Base-by-base conservation (phyloP, 2,888 invertebrate genomes). In the Scaptodrosophila latifasciaeformis region DNA sequence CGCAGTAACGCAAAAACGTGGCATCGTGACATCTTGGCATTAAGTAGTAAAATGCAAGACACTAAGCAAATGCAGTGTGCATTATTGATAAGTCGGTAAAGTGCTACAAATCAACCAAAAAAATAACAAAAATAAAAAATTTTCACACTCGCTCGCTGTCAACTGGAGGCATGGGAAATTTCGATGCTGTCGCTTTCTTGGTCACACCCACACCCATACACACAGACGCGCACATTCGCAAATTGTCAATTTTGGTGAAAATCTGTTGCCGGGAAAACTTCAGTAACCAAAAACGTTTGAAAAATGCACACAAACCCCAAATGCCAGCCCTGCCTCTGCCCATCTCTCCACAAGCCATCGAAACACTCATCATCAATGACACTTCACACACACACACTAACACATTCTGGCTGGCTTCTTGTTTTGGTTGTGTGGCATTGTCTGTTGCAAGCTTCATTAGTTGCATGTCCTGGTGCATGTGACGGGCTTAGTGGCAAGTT, bases 391-490 rank as follows among this genome's bases (percentile, higher is more conserved):
- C n/a, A n/a, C n/a, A n/a, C n/a, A n/a, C n/a, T n/a, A n/a, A n/a
- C n/a, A n/a, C n/a, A n/a, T 34, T 34, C 15, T 34, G 2, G 34
- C 5, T 31, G 31, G 4, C 6, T 34, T 10, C 13, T 34, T 34
- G n/a, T 34, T 34, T 34, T 34, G 34, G 34, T 15, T 34, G 37
- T 17, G 37, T 2, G 37, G 37, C 37, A 37, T 37, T 37, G 37
- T 67, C 67, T 62, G 70, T 44, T 48, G 67, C 63, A 67, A 70
- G 67, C 67, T 70, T 67, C 67, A 70, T 67, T 67, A 67, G 67
- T 57, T 49, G 67, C 54, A 49, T 37, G 65, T 49, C 43, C 21
- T 19, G 19, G 21, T 19, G 15, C n/a, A n/a, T 30, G 44, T 7
- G 24, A 7, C 24, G 24, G 18, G 12, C 31, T 31, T 31, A 31